phyloP scores from a whole-genome alignment of 1,140 invertebrate genomes.

The Samia ricini region DNA sequence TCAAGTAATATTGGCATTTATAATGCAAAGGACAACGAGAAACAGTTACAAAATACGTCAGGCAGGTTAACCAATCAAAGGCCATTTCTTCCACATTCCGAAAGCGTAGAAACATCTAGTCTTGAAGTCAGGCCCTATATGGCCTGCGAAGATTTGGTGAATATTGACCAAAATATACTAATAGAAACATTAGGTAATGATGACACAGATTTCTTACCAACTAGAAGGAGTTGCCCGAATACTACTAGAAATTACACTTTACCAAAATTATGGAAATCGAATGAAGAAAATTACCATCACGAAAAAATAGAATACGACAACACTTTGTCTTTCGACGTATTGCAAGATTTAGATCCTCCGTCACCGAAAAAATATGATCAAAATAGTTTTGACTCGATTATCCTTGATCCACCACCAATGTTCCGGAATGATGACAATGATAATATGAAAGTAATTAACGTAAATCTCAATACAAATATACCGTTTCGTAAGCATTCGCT shows the following conservation, averaged over 20 bases:
- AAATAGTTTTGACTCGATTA: constrained; percentile 46
- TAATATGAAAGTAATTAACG: constrained; percentile 63
- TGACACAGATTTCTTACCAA: constrained; percentile 56
- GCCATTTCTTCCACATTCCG: constrained; percentile 70
- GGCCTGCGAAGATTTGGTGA: constrained; percentile 82
- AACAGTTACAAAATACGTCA: constrained; percentile 33
- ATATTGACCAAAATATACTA: constrained; percentile 79
- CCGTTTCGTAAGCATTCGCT: constrained; percentile 72
- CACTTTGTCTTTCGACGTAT: constrained; percentile 36
- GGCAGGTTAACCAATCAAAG: constrained; percentile 26
- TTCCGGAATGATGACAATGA: constrained; percentile 73
- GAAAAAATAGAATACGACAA: constrained; percentile 39
- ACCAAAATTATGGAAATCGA: constrained; percentile 65
- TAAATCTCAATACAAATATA: constrained; percentile 61
- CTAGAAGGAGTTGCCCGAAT: constrained; percentile 62
- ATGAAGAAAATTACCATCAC: constrained; percentile 52
- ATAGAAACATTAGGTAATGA: constrained; percentile 55
- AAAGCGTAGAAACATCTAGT: constrained; percentile 80
- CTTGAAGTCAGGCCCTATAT: constrained; percentile 77
- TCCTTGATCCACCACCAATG: constrained; percentile 79
- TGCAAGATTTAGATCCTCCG: constrained; percentile 62
- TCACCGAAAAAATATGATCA: constrained; percentile 44
- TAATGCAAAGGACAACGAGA: constrained; percentile 28
- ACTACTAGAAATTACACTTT: constrained; percentile 42
- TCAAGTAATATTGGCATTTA: constrained; percentile 24